phyloP scores from a whole-genome alignment of 1,140 invertebrate species.

The Drosophila albomicans region DNA sequence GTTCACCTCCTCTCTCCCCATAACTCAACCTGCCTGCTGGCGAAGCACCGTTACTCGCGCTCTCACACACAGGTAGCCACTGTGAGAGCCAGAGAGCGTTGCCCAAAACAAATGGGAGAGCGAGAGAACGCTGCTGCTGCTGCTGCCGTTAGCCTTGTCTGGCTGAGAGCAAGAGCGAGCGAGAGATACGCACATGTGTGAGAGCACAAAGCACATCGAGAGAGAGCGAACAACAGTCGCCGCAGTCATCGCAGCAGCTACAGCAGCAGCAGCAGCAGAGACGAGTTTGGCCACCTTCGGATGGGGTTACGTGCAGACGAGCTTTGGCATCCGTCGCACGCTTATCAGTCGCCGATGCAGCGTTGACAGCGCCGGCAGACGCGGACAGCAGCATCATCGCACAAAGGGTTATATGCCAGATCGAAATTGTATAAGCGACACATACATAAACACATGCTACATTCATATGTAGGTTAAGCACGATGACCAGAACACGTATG shows the following conservation, averaged over 20 bases:
- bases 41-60: conserved; percentile 42
- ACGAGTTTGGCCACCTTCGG: conserved; percentile 15
- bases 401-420: not conserved
- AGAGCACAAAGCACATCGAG: conserved; percentile 4
- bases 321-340: conserved; percentile 43
- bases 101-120: conserved; percentile 22
- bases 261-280: not conserved
- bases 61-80: conserved; percentile 67
- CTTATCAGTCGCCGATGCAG: conserved; percentile 71
- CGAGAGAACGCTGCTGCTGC: conserved; percentile 21
- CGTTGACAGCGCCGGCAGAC: conserved; percentile 58
- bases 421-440: too few relatives aligned
- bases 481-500: too few relatives aligned
- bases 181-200: conserved; percentile 24
- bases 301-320: conserved; percentile 60
- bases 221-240: not conserved
- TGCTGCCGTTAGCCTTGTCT: conserved; percentile 33
- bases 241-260: not conserved
- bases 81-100: conserved; percentile 15
- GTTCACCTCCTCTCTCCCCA: not conserved
- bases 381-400: not conserved
- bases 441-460: too few relatives aligned
- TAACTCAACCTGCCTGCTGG: conserved; percentile 48
- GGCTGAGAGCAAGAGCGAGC: not conserved
- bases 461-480: too few relatives aligned